Evolutionary conservation across 2,113 vertebrate species (phyloP).

Genomic region (Triplophysa dalaica): DNA sequence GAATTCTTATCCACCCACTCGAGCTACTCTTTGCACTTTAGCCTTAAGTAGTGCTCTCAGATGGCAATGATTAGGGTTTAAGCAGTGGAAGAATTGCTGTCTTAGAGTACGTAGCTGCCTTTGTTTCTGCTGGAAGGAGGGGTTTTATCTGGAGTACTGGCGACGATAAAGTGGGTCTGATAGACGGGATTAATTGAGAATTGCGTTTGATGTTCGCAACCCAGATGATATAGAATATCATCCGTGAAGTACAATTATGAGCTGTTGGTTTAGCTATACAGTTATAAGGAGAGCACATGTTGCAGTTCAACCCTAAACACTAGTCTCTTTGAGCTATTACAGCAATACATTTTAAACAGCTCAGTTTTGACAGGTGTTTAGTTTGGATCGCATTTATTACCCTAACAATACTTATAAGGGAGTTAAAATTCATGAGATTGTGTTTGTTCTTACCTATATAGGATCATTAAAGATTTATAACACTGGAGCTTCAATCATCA

Average conservation of each 20-base stretch:
- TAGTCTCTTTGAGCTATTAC: neutral
- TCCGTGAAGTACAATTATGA: conserved; percentile 28
- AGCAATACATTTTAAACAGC: neutral
- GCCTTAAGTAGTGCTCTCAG: conserved; percentile 43
- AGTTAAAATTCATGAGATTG: neutral
- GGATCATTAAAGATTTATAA: neutral
- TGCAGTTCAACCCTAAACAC: neutral
- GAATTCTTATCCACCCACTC: conserved; percentile 26
- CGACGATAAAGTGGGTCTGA: conserved; percentile 49
- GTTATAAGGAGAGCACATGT: neutral
- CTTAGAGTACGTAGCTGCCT: conserved; percentile 32
- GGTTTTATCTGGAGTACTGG: conserved; percentile 44
- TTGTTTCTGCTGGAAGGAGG: conserved; percentile 22
- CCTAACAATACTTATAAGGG: neutral
- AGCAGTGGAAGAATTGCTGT: conserved; percentile 30
- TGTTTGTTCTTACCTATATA: neutral
- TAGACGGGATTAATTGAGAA: conserved; percentile 49
- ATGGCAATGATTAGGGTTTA: conserved; percentile 52
- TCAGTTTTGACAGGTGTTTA: neutral
- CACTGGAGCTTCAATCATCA: neutral
- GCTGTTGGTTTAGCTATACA: conserved; percentile 23
- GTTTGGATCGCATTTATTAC: neutral
- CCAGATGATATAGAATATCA: conserved; percentile 36
- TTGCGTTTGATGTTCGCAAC: conserved; percentile 12
- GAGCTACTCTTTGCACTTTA: conserved; percentile 33